phyloP scores from a whole-genome alignment of 2,888 invertebrate genomes.

The Nomada fucata region DNA sequence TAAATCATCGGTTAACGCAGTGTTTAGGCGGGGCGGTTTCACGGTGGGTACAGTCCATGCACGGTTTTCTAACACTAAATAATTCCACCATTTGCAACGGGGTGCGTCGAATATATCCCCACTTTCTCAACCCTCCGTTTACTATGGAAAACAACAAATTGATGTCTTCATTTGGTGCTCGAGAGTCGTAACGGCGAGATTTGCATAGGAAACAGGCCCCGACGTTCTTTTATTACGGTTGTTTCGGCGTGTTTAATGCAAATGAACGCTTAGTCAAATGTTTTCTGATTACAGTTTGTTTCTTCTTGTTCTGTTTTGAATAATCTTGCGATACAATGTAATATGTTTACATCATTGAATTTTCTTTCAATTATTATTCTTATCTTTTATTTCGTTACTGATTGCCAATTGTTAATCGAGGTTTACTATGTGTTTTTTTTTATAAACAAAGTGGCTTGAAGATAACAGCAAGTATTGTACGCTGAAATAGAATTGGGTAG shows the following conservation, averaged over 20 bases:
- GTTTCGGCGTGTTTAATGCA: not conserved
- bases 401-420: too few relatives aligned
- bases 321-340: not conserved
- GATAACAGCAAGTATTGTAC: too few relatives aligned
- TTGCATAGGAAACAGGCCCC: not conserved
- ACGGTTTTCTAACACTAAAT: slow-evolving; percentile 80
- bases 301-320: not conserved
- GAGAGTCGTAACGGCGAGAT: not conserved
- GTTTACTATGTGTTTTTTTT: too few relatives aligned
- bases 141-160: slow-evolving; percentile 60
- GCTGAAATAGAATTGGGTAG: too few relatives aligned
- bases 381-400: too few relatives aligned
- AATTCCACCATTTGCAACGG: slow-evolving; percentile 81
- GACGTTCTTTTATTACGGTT: not conserved
- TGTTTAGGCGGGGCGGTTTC: slow-evolving; percentile 84
- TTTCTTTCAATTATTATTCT: too few relatives aligned
- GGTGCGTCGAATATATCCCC: slow-evolving; percentile 58
- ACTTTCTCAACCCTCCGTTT: slow-evolving; percentile 41
- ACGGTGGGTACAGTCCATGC: slow-evolving; percentile 83
- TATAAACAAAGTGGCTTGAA: too few relatives aligned
- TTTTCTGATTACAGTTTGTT: not conserved
- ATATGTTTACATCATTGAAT: too few relatives aligned
- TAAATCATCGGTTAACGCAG: slow-evolving; percentile 84
- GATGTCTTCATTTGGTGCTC: slow-evolving; percentile 68
- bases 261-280: not conserved